phyloP scores from a whole-genome alignment of 1,140 invertebrate species.

The Lepidostoma basale region DNA sequence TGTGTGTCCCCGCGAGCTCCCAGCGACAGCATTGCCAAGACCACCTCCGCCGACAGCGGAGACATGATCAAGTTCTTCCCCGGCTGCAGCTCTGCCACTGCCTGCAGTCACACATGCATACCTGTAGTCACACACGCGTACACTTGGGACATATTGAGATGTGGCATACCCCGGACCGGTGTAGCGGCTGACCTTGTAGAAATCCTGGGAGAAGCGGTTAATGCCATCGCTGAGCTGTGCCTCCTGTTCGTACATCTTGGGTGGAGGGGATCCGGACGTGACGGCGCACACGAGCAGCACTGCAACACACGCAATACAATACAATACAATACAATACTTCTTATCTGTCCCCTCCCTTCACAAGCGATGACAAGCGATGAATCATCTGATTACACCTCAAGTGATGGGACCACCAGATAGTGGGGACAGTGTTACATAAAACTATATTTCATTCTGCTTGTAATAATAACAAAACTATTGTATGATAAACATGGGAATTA shows the following conservation, averaged over 20 bases:
- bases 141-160: too few species aligned
- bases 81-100: conserved; percentile 44
- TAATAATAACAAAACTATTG: too few species aligned
- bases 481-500: too few species aligned
- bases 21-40: conserved; percentile 62
- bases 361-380: too few species aligned
- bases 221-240: conserved; percentile 17
- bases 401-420: too few species aligned
- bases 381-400: too few species aligned
- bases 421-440: too few species aligned
- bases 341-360: too few species aligned
- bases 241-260: neutral
- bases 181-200: conserved; percentile 37
- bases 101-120: conserved; percentile 42
- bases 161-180: too few species aligned
- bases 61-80: conserved; percentile 64
- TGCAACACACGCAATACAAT: neutral
- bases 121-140: neutral
- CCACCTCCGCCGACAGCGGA: conserved; percentile 63
- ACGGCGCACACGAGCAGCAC: neutral
- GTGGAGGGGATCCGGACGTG: neutral
- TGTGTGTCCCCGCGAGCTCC: conserved; percentile 62
- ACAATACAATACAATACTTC: too few species aligned
- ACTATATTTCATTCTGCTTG: too few species aligned
- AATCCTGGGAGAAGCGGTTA: conserved; percentile 38